Percentiles rank a stretch among this genome's conserved stretches.
phyloP scores from a whole-genome alignment of 2,113 vertebrate genomes.

The Odontophorus gujanensis region DNA sequence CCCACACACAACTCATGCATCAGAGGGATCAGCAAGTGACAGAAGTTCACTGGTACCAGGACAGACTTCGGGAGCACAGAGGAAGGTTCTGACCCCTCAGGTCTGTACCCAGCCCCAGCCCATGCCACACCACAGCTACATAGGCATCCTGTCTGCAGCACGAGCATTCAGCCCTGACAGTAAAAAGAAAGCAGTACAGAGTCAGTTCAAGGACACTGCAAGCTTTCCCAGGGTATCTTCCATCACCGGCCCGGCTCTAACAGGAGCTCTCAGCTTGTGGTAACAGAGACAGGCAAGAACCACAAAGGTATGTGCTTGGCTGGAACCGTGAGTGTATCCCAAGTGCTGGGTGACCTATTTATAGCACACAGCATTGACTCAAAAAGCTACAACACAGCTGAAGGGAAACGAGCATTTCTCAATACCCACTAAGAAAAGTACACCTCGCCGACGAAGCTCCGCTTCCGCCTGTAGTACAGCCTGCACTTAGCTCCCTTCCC shows the following conservation, averaged over 20 bases:
- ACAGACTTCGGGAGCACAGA: not conserved
- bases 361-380: not conserved
- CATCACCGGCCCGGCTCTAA: not conserved
- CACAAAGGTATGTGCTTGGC: not conserved
- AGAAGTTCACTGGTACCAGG: constrained; percentile 24
- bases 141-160: not conserved
- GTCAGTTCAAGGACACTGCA: not conserved
- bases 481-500: constrained; percentile 12
- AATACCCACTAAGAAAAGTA: not conserved
- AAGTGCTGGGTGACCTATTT: not conserved
- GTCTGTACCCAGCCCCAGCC: not conserved
- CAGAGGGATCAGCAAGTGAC: constrained; percentile 15
- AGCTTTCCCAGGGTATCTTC: not conserved
- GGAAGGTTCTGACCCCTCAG: not conserved
- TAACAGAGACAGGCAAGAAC: not conserved
- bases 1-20: not conserved
- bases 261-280: not conserved
- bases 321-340: not conserved
- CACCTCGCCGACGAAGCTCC: not conserved
- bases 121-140: not conserved
- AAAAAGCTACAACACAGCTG: not conserved
- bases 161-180: not conserved
- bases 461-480: not conserved
- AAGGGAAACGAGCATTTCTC: not conserved
- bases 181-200: not conserved